Conservation (phyloP, 1,140 invertebrate species). For the Gonioctena quinquepunctata region DNA sequence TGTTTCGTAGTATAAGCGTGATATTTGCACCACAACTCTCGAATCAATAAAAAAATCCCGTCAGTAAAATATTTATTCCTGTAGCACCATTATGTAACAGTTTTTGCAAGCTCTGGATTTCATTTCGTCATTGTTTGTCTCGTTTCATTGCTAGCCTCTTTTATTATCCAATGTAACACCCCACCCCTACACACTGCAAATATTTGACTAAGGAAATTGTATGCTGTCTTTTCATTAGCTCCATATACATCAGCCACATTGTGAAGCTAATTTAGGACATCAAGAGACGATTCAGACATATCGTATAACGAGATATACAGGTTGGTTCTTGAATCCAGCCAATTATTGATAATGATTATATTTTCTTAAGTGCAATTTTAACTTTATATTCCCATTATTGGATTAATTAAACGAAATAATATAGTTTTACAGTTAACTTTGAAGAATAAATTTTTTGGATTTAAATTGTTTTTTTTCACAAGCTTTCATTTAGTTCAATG, state of each 20-base stretch:
- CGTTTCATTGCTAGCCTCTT: not conserved
- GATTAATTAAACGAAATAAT: too few relatives aligned
- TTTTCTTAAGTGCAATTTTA: too few relatives aligned
- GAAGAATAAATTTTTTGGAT: too few relatives aligned
- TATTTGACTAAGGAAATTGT: slow-evolving; percentile 21
- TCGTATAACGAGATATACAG: not conserved
- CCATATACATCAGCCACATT: not conserved
- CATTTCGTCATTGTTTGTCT: not conserved
- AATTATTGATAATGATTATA: too few relatives aligned
- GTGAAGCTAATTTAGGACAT: not conserved
- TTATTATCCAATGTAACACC: not conserved
- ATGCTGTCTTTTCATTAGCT: slow-evolving; percentile 24
- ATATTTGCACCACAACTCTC: not conserved
- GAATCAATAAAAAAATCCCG: too few relatives aligned
- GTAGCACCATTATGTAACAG: too few relatives aligned
- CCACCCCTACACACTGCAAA: not conserved
- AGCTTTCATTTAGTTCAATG: too few relatives aligned
- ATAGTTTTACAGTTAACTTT: too few relatives aligned
- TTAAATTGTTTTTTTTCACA: too few relatives aligned
- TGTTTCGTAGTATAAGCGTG: not conserved
- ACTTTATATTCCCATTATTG: too few relatives aligned
- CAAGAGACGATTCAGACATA: not conserved
- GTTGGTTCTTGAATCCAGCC: not conserved
- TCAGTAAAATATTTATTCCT: too few relatives aligned
- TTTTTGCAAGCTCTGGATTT: too few relatives aligned